Evolutionary conservation across 1,140 invertebrate genomes (phyloP).

Genomic region (Potamilus streckersoni): DNA sequence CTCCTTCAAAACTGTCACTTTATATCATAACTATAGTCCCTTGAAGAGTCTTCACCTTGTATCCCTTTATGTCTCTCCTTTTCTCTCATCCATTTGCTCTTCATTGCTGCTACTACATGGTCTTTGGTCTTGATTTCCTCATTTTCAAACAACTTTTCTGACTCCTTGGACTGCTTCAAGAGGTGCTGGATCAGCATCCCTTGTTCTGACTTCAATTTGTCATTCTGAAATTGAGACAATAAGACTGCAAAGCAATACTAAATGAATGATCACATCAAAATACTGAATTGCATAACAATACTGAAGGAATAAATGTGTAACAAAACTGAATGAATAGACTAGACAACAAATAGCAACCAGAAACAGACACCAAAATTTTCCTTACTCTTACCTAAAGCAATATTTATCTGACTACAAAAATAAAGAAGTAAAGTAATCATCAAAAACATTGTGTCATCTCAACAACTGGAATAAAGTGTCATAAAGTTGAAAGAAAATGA

Average conservation of each 20-base stretch:
- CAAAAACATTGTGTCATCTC: too few relatives aligned
- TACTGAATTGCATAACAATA: too few relatives aligned
- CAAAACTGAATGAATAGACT: neutral
- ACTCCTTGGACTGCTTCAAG: slow-evolving; percentile 58
- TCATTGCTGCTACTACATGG: slow-evolving; percentile 59
- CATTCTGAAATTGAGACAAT: slow-evolving; percentile 49
- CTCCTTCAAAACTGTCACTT: too few relatives aligned
- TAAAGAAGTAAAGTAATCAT: too few relatives aligned
- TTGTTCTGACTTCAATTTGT: slow-evolving; percentile 59
- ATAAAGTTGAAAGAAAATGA: too few relatives aligned
- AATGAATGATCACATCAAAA: too few relatives aligned
- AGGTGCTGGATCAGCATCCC: slow-evolving; percentile 54
- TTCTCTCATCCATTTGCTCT: slow-evolving; percentile 58
- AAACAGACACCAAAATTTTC: neutral
- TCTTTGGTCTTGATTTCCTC: slow-evolving; percentile 57
- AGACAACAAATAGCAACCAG: neutral
- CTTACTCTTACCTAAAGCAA: too few relatives aligned
- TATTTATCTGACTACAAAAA: too few relatives aligned
- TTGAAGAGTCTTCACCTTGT: slow-evolving; percentile 37
- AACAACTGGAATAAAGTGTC: too few relatives aligned
- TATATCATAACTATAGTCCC: too few relatives aligned
- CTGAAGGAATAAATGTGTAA: too few relatives aligned
- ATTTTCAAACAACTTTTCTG: slow-evolving; percentile 50
- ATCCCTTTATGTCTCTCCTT: slow-evolving; percentile 53
- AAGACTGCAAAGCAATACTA: slow-evolving; percentile 2